Evolutionary conservation across 2,888 invertebrate species (phyloP).

Genomic region (Harpagoxenus sublaevis): DNA sequence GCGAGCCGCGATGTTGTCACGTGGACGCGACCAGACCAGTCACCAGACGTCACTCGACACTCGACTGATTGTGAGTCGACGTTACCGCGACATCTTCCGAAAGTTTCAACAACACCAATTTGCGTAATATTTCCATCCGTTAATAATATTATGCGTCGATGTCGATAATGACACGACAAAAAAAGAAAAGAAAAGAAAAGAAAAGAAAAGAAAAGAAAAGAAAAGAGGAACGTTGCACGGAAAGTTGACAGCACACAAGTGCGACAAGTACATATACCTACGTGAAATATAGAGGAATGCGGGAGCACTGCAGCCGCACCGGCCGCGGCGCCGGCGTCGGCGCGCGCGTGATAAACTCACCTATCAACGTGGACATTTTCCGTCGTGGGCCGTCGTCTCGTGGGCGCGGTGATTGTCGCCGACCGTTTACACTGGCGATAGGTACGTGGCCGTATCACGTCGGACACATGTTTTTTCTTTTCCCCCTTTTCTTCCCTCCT

Average conservation of each 20-base stretch:
- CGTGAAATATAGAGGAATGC: background rate
- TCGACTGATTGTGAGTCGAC: background rate
- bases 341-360: conserved; percentile 77
- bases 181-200: no score
- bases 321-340: background rate
- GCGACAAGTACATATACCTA: background rate
- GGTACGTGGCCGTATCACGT: conserved; percentile 29
- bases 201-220: background rate
- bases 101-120: conserved; percentile 8
- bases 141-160: conserved; percentile 19
- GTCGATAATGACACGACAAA: conserved; percentile 16
- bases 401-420: background rate
- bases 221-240: background rate
- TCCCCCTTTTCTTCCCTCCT: background rate
- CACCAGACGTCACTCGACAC: background rate
- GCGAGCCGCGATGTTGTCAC: background rate
- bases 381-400: conserved; percentile 19
- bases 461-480: background rate
- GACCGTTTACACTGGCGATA: conserved; percentile 64
- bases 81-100: conserved; percentile 69
- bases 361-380: conserved; percentile 80
- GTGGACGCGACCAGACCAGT: conserved; percentile 9
- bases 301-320: no score
- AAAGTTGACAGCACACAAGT: background rate
- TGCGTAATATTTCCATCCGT: conserved; percentile 17